Evolutionary conservation across 2,113 vertebrate genomes (phyloP), one percentile per base, ranked within the genome.

Genomic region (Aegithalos caudatus): DNA sequence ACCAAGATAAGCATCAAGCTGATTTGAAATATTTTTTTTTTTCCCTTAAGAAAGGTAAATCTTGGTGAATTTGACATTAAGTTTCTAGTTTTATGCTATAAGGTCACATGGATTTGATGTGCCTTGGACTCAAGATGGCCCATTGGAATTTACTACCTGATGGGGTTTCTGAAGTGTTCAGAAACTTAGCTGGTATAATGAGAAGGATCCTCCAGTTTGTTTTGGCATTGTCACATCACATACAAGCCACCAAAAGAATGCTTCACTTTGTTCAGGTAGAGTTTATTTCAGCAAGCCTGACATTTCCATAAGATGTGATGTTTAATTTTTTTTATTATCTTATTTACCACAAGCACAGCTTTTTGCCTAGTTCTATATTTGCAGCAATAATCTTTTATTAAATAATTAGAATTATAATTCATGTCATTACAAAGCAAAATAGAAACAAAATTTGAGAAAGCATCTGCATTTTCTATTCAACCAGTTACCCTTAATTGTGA

Each of bases 301-400:
- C 0, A 0, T 28, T 74, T 71, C 60, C 31, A 7, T 48, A 50
- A 72, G 4, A 3, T 62, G 19, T 19, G 16, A 9, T 51, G 9
- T 7, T 31, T 7, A 28, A 27, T 7, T 12, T 18, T 11, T 17
- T 18, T 54, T 12, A 23, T 38, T 72, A 6, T 65, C 7, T 74
- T 66, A 38, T 38, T 77, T 90, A 31, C 12, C 16, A 40, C 6
- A 61, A 72, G 3, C 5, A 16, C 4, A 56, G 7, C 2, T 12
- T 27, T 22, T 47, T 76, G 19, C 38, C 20, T 53, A 37, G 11
- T 42, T 44, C 29, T 19, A 6, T 38, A 27, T 51, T 88, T 82
- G 18, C 2, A 88, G 2, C 29, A 53, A 33, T 20, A 58, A 20
- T 71, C 6, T 61, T 79, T 64, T 12, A 37, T 6, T 65, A 48